Evolutionary conservation across 1,140 invertebrate species (phyloP).

Genomic region (Latrodectus geometricus): DNA sequence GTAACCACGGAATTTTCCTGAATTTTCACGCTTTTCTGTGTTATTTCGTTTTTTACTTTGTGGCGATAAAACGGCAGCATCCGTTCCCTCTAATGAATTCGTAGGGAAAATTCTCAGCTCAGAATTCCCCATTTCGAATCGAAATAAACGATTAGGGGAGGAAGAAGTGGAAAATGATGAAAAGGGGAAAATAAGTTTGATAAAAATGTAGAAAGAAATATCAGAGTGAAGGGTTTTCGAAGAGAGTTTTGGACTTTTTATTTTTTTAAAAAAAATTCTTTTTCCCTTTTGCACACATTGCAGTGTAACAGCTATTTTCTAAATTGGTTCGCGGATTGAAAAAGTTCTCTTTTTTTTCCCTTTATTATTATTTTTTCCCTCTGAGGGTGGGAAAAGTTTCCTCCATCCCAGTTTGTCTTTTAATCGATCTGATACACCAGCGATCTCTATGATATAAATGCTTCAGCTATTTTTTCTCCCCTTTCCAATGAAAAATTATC

Average conservation of each 20-base stretch:
- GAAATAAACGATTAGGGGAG: conserved; percentile 51
- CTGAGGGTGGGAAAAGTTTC: conserved; percentile 1
- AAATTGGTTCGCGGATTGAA: conserved; percentile 53
- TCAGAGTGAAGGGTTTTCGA: conserved; percentile 14
- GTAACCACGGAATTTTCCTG: conserved; percentile 3
- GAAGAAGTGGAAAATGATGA: conserved; percentile 8
- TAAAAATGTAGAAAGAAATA: conserved; percentile 35
- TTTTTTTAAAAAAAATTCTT: not conserved
- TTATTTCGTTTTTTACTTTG: conserved; percentile 36
- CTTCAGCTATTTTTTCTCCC: no score
- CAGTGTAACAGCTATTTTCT: conserved; percentile 56
- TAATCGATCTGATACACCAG: conserved; percentile 28
- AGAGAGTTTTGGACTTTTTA: conserved; percentile 5
- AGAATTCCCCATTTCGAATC: conserved; percentile 32
- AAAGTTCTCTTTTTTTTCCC: conserved; percentile 15
- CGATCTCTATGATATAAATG: no score
- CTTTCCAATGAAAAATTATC: no score
- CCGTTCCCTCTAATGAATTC: conserved; percentile 54
- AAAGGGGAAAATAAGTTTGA: conserved; percentile 31
- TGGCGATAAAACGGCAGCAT: conserved; percentile 48
- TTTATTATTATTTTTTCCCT: not conserved
- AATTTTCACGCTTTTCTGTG: not conserved
- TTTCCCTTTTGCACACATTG: not conserved
- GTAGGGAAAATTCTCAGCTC: conserved; percentile 29
- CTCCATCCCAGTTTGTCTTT: conserved; percentile 15